phyloP scores from a whole-genome alignment of 2,113 vertebrate species.

The Morone chrysops region DNA sequence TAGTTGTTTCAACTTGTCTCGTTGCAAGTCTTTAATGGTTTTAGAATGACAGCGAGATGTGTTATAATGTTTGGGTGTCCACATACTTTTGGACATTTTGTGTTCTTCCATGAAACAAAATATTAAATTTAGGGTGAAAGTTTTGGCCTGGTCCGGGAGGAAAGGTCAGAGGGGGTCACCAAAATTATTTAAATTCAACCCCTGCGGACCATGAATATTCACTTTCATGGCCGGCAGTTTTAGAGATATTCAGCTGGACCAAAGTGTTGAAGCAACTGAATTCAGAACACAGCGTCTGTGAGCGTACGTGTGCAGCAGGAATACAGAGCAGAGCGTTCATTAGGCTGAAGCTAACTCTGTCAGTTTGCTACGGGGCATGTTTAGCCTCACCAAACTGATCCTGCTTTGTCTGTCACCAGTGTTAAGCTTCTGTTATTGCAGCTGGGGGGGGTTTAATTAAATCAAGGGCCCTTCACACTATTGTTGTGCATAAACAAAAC shows the following conservation, averaged over 20 bases:
- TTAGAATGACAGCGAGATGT: neutral
- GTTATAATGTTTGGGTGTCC: neutral
- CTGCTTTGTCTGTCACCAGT: constrained; percentile 20
- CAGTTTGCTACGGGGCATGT: constrained; percentile 37
- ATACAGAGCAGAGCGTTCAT: constrained; percentile 49
- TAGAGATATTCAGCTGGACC: neutral
- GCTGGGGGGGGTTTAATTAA: constrained; percentile 42
- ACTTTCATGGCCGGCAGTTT: neutral
- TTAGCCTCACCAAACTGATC: constrained; percentile 47
- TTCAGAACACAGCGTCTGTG: constrained; percentile 15
- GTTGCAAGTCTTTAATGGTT: neutral
- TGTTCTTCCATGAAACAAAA: neutral
- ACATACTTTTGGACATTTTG: neutral
- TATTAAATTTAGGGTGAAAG: neutral
- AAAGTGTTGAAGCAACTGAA: constrained; percentile 11
- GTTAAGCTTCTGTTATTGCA: constrained; percentile 40
- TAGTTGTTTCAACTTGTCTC: no score
- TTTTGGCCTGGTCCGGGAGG: neutral
- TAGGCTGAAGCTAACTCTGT: constrained; percentile 17
- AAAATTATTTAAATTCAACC: neutral
- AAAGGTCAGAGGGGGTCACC: constrained; percentile 16
- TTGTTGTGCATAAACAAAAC: constrained; percentile 51
- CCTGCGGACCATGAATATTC: constrained; percentile 35
- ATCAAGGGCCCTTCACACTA: constrained; percentile 39
- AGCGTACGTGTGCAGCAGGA: constrained; percentile 18